Conservation (phyloP, 2,888 invertebrate genomes). For the Macrosoma leucophasiata region DNA sequence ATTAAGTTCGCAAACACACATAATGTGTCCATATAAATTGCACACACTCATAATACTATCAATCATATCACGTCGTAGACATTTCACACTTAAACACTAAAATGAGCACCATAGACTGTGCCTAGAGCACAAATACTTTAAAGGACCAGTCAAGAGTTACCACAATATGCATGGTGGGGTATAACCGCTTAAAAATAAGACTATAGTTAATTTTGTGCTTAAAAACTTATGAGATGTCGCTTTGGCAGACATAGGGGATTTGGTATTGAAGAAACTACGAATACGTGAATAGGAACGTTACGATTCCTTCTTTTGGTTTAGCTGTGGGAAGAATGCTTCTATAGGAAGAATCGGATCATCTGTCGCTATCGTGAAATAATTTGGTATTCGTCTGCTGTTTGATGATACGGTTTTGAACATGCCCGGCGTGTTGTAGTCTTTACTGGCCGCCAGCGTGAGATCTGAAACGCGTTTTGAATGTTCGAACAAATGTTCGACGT, state of each 20-base stretch:
- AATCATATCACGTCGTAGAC: constrained; percentile 22
- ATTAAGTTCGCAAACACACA: constrained; percentile 18
- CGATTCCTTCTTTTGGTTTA: constrained; percentile 77
- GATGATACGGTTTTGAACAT: constrained; percentile 81
- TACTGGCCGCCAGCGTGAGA: constrained; percentile 82
- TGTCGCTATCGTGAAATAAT: constrained; percentile 83
- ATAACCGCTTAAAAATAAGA: too few relatives aligned
- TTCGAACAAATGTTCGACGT: constrained; percentile 60
- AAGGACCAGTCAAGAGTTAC: constrained; percentile 14
- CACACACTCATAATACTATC: constrained; percentile 19
- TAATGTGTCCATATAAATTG: constrained; percentile 14
- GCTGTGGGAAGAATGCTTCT: constrained; percentile 86
- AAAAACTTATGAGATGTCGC: constrained; percentile 32
- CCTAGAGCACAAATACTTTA: constrained; percentile 20
- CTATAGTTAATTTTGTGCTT: too few relatives aligned
- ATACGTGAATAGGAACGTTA: constrained; percentile 47
- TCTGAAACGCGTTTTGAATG: constrained; percentile 83
- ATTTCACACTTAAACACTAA: constrained; percentile 34
- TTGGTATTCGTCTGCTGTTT: constrained; percentile 78
- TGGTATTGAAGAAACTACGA: constrained; percentile 46
- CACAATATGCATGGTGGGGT: constrained; percentile 24
- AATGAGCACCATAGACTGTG: constrained; percentile 43
- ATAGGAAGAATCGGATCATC: constrained; percentile 88
- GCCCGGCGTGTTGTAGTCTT: constrained; percentile 82
- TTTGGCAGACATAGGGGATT: constrained; percentile 67